Conservation (phyloP, 2,797 vertebrate genomes). For the Bufotes viridis region DNA sequence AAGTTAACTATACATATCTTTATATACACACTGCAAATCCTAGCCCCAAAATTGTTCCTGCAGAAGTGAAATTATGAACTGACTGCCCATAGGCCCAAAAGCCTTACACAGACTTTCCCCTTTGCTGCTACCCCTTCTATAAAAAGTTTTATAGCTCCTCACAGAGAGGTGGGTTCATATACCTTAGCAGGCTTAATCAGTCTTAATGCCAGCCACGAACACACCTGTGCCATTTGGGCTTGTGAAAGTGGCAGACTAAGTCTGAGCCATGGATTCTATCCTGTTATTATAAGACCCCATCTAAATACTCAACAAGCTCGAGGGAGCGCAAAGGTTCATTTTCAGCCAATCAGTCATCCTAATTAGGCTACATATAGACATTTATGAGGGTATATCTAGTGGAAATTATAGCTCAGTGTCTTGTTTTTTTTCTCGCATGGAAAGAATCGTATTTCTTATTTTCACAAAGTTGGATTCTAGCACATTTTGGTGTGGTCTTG, state of each 20-base stretch:
- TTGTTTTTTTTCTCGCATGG: conserved; percentile 27
- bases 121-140: conserved; percentile 51
- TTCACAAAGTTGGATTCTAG: conserved; percentile 19
- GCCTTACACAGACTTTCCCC: conserved; percentile 66
- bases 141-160: conserved; percentile 73
- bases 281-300: conserved; percentile 61
- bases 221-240: conserved; percentile 72
- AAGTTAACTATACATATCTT: background rate
- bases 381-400: conserved; percentile 63
- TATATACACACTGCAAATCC: background rate
- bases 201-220: conserved; percentile 68
- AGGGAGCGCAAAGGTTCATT: conserved; percentile 45
- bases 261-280: conserved; percentile 34
- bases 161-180: conserved; percentile 74
- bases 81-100: conserved; percentile 66
- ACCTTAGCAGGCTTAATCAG: conserved; percentile 67
- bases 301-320: conserved; percentile 55
- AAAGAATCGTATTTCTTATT: conserved; percentile 47
- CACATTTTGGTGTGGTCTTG: conserved; percentile 37
- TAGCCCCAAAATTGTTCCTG: background rate
- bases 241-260: conserved; percentile 66
- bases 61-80: conserved; percentile 70
- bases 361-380: conserved; percentile 58
- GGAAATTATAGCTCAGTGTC: conserved; percentile 8
- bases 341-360: conserved; percentile 40